A percentile compares a stretch with the other conserved stretches of the same genome.
These are phyloP conservation scores for Conops quadrifasciatus DNA, from an alignment of 2,888 invertebrate genomes.

Conservation along the genomic window DNA sequence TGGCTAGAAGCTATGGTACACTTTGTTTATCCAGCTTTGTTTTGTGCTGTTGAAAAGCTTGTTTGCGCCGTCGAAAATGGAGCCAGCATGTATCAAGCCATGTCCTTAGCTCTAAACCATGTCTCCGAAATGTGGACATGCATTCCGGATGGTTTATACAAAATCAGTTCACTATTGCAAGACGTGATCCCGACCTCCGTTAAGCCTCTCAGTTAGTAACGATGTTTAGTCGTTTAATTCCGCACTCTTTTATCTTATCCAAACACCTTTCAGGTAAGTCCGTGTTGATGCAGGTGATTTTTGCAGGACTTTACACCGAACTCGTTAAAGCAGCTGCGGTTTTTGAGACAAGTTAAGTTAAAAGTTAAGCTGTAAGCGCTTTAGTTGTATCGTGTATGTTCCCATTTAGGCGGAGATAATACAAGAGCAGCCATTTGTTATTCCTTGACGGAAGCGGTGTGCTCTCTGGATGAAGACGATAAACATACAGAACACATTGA, in stretches of 20 bases:
- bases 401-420: conserved; percentile 45
- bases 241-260: background rate
- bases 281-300: conserved; percentile 75
- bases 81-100: conserved; percentile 82
- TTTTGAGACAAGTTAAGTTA: conserved; percentile 53
- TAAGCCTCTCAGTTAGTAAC: conserved; percentile 69
- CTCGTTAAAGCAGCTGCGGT: conserved; percentile 67
- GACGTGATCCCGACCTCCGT: conserved; percentile 76
- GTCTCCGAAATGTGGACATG: conserved; percentile 76
- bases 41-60: conserved; percentile 73
- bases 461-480: conserved; percentile 81
- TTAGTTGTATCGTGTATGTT: background rate
- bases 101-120: conserved; percentile 77
- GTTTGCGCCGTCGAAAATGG: conserved; percentile 77
- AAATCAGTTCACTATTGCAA: conserved; percentile 72
- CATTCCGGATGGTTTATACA: conserved; percentile 70
- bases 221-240: background rate
- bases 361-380: background rate
- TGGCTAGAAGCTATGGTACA: conserved; percentile 79
- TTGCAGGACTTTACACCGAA: conserved; percentile 75
- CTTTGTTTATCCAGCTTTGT: conserved; percentile 71
- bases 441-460: conserved; percentile 80
- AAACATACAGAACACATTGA: conserved; percentile 80
- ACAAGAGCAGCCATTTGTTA: conserved; percentile 70
- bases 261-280: conserved; percentile 65